Evolutionary conservation across 2,113 vertebrate species (phyloP).

Genomic region (Notechis scutatus): DNA sequence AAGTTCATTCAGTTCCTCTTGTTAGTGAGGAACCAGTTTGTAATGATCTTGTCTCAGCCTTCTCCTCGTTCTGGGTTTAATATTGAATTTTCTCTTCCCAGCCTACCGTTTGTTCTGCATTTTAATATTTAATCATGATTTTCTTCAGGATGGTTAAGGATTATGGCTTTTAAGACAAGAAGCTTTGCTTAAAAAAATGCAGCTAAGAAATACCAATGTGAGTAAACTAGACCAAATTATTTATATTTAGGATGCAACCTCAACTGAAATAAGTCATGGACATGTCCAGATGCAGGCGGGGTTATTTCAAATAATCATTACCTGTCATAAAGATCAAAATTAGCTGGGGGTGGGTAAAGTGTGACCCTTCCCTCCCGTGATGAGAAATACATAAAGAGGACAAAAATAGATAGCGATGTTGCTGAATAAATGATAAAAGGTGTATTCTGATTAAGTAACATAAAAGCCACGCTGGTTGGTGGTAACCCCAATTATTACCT

Average conservation of each 20-base stretch:
- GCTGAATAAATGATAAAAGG: background rate
- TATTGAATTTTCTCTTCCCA: background rate
- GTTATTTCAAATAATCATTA: background rate
- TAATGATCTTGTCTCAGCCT: background rate
- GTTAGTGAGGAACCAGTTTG: background rate
- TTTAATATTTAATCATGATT: background rate
- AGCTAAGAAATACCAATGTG: background rate
- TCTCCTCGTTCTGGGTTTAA: background rate
- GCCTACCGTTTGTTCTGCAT: background rate
- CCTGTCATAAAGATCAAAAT: background rate
- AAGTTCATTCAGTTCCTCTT: background rate
- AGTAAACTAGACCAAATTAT: background rate
- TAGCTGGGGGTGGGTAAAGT: background rate
- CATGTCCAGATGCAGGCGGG: background rate
- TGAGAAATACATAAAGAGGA: background rate
- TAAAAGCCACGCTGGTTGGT: constrained; percentile 6
- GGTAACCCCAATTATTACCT: constrained; percentile 69
- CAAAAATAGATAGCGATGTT: background rate
- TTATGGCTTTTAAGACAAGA: background rate
- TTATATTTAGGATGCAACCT: background rate
- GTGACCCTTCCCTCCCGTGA: background rate
- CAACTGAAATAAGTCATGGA: background rate
- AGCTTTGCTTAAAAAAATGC: background rate
- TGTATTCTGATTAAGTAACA: background rate
- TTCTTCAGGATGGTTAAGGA: background rate